Conservation (phyloP, 2,888 invertebrate genomes). For the Scaptomyza tumidula region DNA sequence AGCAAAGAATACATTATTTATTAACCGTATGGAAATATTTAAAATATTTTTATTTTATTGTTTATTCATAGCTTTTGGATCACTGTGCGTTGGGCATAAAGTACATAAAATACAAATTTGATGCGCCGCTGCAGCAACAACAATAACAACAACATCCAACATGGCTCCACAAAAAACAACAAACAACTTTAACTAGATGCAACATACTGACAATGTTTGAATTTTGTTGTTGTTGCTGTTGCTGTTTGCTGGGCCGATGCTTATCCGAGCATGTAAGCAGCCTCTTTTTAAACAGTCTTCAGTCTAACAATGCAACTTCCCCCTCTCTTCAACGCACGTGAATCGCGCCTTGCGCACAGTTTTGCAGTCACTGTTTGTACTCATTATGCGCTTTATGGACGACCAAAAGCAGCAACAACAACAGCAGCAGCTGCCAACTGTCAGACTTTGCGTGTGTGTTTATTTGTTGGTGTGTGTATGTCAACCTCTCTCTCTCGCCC, state of each 20-base stretch:
- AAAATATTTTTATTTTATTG: no score
- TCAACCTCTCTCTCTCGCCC: not conserved
- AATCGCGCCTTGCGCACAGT: conserved; percentile 32
- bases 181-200: conserved; percentile 35
- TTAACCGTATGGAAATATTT: no score
- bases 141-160: conserved; percentile 16
- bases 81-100: conserved; percentile 31
- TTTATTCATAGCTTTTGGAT: not conserved
- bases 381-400: conserved; percentile 51
- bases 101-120: conserved; percentile 15
- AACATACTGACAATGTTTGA: conserved; percentile 44
- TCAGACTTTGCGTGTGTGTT: no score
- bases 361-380: conserved; percentile 33
- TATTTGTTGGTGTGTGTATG: no score
- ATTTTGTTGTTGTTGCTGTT: not conserved
- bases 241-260: conserved; percentile 42
- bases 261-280: conserved; percentile 59
- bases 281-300: conserved; percentile 46
- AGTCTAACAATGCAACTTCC: conserved; percentile 27
- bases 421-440: conserved; percentile 5
- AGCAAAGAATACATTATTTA: not conserved
- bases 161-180: conserved; percentile 4
- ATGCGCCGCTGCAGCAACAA: conserved; percentile 12
- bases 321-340: conserved; percentile 6
- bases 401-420: conserved; percentile 31